phyloP scores from a whole-genome alignment of 1,140 invertebrate genomes.

The Drosophila trapezifrons region DNA sequence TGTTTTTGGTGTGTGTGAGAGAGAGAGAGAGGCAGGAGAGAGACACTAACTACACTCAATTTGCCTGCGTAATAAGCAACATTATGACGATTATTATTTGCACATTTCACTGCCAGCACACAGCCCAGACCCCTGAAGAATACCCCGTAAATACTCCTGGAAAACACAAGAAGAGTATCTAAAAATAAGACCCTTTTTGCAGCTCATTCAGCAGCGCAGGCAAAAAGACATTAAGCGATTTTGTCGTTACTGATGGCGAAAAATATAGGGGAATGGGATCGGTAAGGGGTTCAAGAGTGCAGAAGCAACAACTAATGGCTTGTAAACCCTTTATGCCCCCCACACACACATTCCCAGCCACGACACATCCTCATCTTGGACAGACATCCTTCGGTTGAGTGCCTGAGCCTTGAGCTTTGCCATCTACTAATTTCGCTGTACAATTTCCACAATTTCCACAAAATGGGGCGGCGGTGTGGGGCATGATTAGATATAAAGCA shows the following conservation, averaged over 20 bases:
- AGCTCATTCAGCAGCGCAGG: constrained; percentile 43
- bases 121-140: neutral
- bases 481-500: constrained; percentile 72
- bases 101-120: constrained; percentile 1
- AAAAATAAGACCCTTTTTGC: constrained; percentile 58
- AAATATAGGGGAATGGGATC: constrained; percentile 31
- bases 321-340: constrained; percentile 70
- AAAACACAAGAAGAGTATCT: constrained; percentile 1
- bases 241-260: constrained; percentile 58
- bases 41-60: constrained; percentile 37
- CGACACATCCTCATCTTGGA: constrained; percentile 1
- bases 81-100: constrained; percentile 42
- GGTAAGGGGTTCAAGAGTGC: constrained; percentile 8
- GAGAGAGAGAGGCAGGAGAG: neutral
- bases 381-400: constrained; percentile 52
- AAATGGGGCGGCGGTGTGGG: constrained; percentile 5
- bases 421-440: constrained; percentile 68
- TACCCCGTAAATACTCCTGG: neutral
- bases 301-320: constrained; percentile 72
- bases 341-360: constrained; percentile 5
- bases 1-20: neutral
- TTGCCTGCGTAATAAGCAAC: constrained; percentile 19
- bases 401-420: constrained; percentile 52
- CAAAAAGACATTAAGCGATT: constrained; percentile 75
- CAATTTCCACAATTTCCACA: constrained; percentile 61